These are phyloP conservation scores for Diaperis boleti DNA, from an alignment of 2,888 invertebrate genomes.

Conservation along the genomic window DNA sequence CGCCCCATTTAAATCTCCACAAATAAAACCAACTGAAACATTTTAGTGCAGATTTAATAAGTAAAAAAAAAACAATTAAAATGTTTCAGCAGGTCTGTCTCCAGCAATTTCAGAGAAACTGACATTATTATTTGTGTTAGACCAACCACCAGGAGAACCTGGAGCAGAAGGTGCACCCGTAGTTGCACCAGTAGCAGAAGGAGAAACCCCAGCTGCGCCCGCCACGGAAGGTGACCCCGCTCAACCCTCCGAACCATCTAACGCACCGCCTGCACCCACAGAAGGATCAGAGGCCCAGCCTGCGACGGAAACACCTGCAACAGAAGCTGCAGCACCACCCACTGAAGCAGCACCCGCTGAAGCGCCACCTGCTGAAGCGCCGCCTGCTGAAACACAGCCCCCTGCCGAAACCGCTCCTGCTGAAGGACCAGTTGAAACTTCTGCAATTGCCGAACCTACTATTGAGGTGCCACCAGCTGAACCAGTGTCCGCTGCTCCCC, in stretches of 20 bases:
- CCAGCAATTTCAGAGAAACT: too few species aligned
- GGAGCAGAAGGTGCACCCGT: constrained; percentile 46
- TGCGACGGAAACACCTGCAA: constrained; percentile 48
- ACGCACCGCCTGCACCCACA: constrained; percentile 37
- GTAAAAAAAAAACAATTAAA: too few species aligned
- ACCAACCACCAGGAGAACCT: constrained; percentile 1
- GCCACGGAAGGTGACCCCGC: constrained; percentile 37
- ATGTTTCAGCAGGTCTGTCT: too few species aligned
- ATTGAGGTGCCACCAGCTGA: constrained; percentile 45
- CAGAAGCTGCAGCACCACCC: constrained; percentile 57
- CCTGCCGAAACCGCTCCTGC: constrained; percentile 48
- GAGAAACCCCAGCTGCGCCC: constrained; percentile 51
- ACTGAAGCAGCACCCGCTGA: constrained; percentile 56
- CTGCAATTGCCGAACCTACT: constrained; percentile 52
- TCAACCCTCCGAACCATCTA: constrained; percentile 42
- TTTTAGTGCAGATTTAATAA: too few species aligned
- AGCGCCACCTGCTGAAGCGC: constrained; percentile 50
- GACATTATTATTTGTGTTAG: not conserved
- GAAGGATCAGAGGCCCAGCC: constrained; percentile 47
- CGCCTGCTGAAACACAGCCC: constrained; percentile 20
- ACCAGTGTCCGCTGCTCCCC: constrained; percentile 46
- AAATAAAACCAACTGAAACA: too few species aligned
- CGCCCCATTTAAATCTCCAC: too few species aligned
- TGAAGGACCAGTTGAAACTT: constrained; percentile 48
- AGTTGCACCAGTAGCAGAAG: constrained; percentile 41